Percentiles rank a stretch among this genome's conserved stretches.
Conservation (phyloP, 2,113 vertebrate genomes). For the human (Homo sapiens) region DNA sequence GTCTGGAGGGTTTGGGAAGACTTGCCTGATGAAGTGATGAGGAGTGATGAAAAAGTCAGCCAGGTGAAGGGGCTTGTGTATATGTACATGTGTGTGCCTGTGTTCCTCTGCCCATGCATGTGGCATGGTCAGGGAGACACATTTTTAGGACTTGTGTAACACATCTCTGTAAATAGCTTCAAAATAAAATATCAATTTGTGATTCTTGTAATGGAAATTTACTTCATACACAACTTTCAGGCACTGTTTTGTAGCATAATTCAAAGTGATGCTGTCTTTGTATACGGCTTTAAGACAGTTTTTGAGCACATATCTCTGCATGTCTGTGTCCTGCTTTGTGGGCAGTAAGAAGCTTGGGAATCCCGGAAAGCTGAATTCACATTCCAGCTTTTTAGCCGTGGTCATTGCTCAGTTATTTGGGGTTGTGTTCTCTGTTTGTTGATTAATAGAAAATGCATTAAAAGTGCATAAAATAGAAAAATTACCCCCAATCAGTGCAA, state of each 20-base stretch:
- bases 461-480: neutral
- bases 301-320: neutral
- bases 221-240: neutral
- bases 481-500: neutral
- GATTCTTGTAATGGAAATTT: constrained; percentile 9
- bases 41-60: neutral
- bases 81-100: neutral
- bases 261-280: neutral
- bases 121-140: neutral
- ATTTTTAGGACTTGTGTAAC: neutral
- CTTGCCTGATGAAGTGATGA: neutral
- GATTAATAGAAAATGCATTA: neutral
- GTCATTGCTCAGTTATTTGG: neutral
- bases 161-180: neutral
- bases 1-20: neutral
- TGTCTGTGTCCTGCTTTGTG: neutral
- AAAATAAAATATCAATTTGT: neutral
- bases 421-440: neutral
- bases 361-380: neutral
- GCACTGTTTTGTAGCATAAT: neutral
- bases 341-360: neutral
- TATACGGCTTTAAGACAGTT: neutral
- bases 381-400: neutral
- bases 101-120: neutral
- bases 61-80: neutral